Evolutionary conservation across 2,888 invertebrate genomes (phyloP).

Genomic region (Hoplodrina blanda): DNA sequence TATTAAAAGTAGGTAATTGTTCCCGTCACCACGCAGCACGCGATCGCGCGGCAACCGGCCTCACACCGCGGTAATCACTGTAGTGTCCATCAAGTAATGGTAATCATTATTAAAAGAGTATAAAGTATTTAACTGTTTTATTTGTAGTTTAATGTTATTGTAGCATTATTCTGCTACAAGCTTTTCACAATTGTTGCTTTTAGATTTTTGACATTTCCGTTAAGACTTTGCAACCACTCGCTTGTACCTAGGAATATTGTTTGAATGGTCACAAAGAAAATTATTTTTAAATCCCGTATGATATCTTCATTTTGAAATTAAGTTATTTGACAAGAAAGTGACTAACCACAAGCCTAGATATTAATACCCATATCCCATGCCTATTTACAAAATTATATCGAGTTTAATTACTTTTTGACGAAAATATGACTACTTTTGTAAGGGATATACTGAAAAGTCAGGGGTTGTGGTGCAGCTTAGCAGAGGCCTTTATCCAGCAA

Average conservation of each 20-base stretch:
- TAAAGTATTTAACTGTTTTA: constrained; percentile 11
- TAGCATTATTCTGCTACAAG: neutral
- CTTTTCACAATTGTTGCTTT: neutral
- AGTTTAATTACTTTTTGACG: too few species aligned
- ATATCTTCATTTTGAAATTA: neutral
- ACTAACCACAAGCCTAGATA: too few species aligned
- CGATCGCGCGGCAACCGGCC: constrained; percentile 15
- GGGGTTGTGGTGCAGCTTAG: too few species aligned
- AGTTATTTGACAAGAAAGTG: too few species aligned
- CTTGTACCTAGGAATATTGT: neutral
- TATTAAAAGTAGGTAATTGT: constrained; percentile 43
- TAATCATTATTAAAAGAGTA: constrained; percentile 23
- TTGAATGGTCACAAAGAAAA: neutral
- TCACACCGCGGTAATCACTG: constrained; percentile 20
- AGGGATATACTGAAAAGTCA: too few species aligned
- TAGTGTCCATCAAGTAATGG: constrained; percentile 27
- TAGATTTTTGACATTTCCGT: neutral
- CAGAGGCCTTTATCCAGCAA: too few species aligned
- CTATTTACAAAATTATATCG: too few species aligned
- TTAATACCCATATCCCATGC: too few species aligned
- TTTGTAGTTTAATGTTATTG: constrained; percentile 3
- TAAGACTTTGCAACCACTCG: neutral
- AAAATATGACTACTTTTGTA: too few species aligned
- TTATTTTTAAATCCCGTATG: neutral
- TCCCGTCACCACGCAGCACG: constrained; percentile 20